Evolutionary conservation across 2,888 invertebrate species (phyloP), one percentile per base, ranked within the genome.

Genomic region (Mythimna ferrago): DNA sequence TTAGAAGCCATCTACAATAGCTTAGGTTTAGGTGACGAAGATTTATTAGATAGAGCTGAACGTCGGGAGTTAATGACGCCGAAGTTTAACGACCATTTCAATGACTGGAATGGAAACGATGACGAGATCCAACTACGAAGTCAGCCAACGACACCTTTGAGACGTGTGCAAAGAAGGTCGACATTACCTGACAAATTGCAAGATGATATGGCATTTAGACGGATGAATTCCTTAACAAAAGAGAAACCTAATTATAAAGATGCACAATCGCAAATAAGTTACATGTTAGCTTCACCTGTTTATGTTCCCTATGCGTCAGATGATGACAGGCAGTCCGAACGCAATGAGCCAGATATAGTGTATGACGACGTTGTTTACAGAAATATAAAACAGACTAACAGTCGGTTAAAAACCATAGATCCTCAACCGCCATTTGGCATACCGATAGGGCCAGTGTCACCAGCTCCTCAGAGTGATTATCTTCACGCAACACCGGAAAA

Each of bases 401-500:
- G 97, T 89, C 97, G 97, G 63, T 93, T 97, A 58, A 98, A 97
- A 91, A 97, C 98, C 9, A 89, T 97, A 5, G 98, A 99, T 68
- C 98, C 98, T 21, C 99, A 99, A 89, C 98, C 98, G 54, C 98
- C 98, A 1, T 99, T 99, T 91, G 99, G 99, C 32, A 99, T 99
- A 89, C 99, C 99, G 0, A 92, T 99, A 54, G 98, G 98, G 3
- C 98, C 98, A 16, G 97, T 98, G 35, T 97, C 98, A 0, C 97
- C 98, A 2, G 98, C 98, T 7, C 97, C 98, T 0, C 97, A 97
- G 76, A 98, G 97, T 85, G 98, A 99, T 92, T 99, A 99, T 89
- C 96, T 99, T 71, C 98, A 98, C 90, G 98, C 98, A 2, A 97
- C 97, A 19, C 98, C 98, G 5, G 97, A 97, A 87, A 97, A 94